Conservation (phyloP, 2,888 invertebrate genomes). For the Stenodema calcarata region DNA sequence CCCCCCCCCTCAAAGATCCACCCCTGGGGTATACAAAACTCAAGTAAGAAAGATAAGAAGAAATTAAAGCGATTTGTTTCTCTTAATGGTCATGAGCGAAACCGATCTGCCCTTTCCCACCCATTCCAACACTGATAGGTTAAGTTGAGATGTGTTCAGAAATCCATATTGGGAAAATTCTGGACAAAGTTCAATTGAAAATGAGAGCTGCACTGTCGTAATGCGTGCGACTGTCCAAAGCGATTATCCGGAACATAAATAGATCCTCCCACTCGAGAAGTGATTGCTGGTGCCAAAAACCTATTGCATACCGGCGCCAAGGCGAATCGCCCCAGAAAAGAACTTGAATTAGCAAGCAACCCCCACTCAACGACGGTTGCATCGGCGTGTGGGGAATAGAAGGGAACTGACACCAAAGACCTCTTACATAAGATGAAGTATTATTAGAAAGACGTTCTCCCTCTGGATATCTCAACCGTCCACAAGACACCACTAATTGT, state of each 20-base stretch:
- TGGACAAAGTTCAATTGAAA: too few species aligned
- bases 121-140: too few species aligned
- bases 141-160: too few species aligned
- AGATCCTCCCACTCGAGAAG: not conserved
- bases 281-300: not conserved
- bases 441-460: slow-evolving; percentile 7
- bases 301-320: not conserved
- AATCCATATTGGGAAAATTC: too few species aligned
- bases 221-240: not conserved
- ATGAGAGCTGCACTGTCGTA: not conserved
- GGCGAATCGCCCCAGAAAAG: not conserved
- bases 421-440: not conserved
- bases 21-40: too few species aligned
- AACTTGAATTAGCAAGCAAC: not conserved
- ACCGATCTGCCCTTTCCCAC: too few species aligned
- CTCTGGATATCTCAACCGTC: not conserved
- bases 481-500: not conserved
- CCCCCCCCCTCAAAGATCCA: too few species aligned
- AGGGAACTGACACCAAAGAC: not conserved
- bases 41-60: too few species aligned
- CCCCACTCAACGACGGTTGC: not conserved
- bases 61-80: too few species aligned
- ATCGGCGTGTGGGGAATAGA: not conserved
- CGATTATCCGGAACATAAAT: not conserved
- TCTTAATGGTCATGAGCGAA: too few species aligned